Evolutionary conservation across 2,113 vertebrate genomes (phyloP).

Genomic region (Etia nguti): DNA sequence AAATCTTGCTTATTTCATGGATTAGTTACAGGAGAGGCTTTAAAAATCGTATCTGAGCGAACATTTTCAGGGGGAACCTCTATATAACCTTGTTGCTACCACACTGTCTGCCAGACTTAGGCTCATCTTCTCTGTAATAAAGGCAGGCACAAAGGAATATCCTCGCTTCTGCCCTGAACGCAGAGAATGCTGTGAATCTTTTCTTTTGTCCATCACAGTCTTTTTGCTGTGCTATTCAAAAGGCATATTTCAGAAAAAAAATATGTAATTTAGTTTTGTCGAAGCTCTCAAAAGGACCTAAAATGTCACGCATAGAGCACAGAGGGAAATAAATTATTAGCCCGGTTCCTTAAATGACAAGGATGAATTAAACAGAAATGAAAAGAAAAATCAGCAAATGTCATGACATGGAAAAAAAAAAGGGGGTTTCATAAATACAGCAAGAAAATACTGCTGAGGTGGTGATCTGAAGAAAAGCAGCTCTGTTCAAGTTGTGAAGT

Average conservation of each 20-base stretch:
- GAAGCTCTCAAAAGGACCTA: not conserved
- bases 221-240: not conserved
- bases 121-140: conserved; percentile 42
- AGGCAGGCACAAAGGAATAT: conserved; percentile 37
- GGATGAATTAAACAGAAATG: not conserved
- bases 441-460: not conserved
- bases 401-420: not conserved
- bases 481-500: not conserved
- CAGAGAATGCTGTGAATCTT: not conserved
- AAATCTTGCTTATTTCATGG: conserved; percentile 55
- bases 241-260: not conserved
- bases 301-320: not conserved
- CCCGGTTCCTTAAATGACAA: not conserved
- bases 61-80: conserved; percentile 24
- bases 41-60: conserved; percentile 40
- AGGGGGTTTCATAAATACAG: not conserved
- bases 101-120: conserved; percentile 29
- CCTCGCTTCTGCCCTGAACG: not conserved
- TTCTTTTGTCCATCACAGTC: conserved; percentile 21
- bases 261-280: not conserved
- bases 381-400: not conserved
- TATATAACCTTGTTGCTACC: conserved; percentile 30
- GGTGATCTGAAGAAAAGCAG: not conserved
- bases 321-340: not conserved
- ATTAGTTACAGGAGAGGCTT: conserved; percentile 48